Evolutionary conservation across 2,113 vertebrate species (phyloP), one percentile per base, ranked within the genome.

Genomic region (Xenopus borealis): DNA sequence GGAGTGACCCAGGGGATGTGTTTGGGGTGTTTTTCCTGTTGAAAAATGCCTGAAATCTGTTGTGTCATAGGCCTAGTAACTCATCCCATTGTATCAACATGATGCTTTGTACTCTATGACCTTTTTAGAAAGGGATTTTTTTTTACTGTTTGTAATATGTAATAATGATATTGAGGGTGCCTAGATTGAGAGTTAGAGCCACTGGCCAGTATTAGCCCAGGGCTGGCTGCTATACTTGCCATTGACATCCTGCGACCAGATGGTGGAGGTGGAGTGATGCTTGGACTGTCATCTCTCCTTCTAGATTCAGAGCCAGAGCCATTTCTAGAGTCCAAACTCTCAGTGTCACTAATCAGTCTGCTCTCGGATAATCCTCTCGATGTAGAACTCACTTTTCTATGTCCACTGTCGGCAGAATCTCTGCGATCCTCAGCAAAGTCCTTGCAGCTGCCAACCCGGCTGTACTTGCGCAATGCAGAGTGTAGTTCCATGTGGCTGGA

Each of bases 191-290:
- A 40, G 33, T 40, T 1, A 9, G 33, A 40, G 7, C 33, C 33
- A 40, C 33, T 40, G 33, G 33, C 2, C 33, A 40, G 33, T 40
- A 40, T 40, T 40, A 40, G 33, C 33, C 33, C 47, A 50, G 12
- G n/a, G 5, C 62, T 73, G 40, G 66, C 71, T 81, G 75, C 69
- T 83, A 80, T 90, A 94, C 94, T 95, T 88, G 94, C 95, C 94
- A 97, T 95, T 45, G 95, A 96, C 86, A 94, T 88, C 83, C 94
- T 93, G 66, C 92, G 90, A 14, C 89, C 93, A 66, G 83, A 65
- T 44, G 90, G 85, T 59, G 91, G 87, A 12, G 90, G 91, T 0
- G 91, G 91, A n/a, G 89, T 88, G 69, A 83, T 55, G 3, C 81
- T 73, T 3, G 87, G 88, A 71, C 87, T 88, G 73, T 94, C 93